These are phyloP conservation scores for Sebastiscus tertius DNA, from an alignment of 2,797 vertebrate species.

Conservation along the genomic window DNA sequence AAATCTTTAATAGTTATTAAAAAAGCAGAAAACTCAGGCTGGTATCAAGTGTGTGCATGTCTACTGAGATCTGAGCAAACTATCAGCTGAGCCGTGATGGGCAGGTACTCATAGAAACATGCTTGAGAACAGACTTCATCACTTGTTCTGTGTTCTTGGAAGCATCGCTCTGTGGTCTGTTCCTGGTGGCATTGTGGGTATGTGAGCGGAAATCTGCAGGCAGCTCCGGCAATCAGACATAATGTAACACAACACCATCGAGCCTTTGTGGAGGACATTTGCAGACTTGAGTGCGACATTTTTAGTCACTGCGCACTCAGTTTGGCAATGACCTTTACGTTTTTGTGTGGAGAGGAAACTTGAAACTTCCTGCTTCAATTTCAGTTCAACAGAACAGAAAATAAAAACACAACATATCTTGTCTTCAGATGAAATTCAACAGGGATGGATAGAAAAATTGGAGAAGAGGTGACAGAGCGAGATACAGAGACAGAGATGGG, in stretches of 20 bases:
- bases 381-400: background rate
- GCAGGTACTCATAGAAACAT: slow-evolving; percentile 17
- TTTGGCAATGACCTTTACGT: background rate
- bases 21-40: background rate
- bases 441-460: background rate
- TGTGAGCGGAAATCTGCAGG: slow-evolving; percentile 5
- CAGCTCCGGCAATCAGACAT: background rate
- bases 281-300: background rate
- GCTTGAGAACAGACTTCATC: slow-evolving; percentile 21
- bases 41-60: background rate
- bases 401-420: background rate
- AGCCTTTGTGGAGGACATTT: background rate
- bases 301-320: background rate
- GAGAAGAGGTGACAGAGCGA: background rate
- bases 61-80: slow-evolving; percentile 1
- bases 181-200: slow-evolving; percentile 1
- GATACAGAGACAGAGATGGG: background rate
- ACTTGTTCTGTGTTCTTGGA: slow-evolving; percentile 15
- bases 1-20: background rate
- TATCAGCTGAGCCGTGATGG: slow-evolving; percentile 15
- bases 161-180: slow-evolving; percentile 1
- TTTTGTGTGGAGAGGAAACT: background rate
- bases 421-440: background rate
- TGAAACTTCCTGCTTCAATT: background rate
- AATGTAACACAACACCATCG: background rate